Percentiles rank a stretch among this genome's conserved stretches.
Conservation (phyloP, 2,113 vertebrate genomes). For the Butorides virescens region DNA sequence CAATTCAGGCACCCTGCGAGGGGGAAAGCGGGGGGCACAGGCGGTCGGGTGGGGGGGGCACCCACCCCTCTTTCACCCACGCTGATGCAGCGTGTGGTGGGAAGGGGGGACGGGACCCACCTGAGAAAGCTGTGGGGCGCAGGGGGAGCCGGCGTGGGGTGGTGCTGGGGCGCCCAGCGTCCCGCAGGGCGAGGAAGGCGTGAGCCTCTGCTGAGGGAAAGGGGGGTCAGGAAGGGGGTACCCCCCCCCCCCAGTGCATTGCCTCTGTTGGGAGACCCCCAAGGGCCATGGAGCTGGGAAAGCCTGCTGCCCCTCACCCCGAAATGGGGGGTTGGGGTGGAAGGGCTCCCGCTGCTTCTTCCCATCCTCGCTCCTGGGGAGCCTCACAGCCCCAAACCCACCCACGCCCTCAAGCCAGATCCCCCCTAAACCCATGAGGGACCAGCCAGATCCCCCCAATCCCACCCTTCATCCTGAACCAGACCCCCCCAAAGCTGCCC, state of each 20-base stretch:
- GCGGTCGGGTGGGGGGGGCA: background rate
- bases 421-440: background rate
- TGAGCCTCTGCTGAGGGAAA: background rate
- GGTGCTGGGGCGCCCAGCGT: accelerated
- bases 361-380: background rate
- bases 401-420: too few relatives aligned
- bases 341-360: background rate
- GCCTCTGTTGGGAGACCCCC: background rate
- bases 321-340: accelerated
- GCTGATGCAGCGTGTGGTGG: background rate
- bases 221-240: background rate
- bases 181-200: background rate
- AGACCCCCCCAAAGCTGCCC: background rate
- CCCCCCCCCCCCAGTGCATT: background rate
- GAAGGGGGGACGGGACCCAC: background rate
- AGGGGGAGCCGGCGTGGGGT: background rate
- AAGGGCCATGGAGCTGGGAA: background rate
- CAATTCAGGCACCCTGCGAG: conserved; percentile 88
- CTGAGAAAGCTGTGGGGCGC: background rate
- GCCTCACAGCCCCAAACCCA: background rate
- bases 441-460: background rate
- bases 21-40: accelerated
- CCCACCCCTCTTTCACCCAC: background rate
- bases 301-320: background rate
- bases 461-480: background rate